Conservation (phyloP, 2,888 invertebrate genomes). For the Melieria picta region DNA sequence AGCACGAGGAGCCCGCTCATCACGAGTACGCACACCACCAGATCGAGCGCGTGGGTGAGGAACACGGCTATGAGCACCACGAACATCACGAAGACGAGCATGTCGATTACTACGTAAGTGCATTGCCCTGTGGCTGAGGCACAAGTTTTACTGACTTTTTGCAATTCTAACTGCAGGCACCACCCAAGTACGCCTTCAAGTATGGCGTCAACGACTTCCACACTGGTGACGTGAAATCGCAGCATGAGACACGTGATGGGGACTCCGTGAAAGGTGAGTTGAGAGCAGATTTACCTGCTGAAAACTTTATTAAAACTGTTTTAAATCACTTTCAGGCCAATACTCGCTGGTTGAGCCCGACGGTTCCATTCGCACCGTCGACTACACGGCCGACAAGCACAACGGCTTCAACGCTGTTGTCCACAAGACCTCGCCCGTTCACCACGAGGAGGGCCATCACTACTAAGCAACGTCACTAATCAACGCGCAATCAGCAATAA, state of each 20-base stretch:
- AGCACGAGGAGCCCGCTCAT: conserved; percentile 51
- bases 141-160: neutral
- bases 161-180: conserved; percentile 67
- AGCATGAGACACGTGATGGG: conserved; percentile 73
- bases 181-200: conserved; percentile 71
- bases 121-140: neutral
- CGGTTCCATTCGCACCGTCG: conserved; percentile 75
- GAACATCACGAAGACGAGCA: conserved; percentile 67
- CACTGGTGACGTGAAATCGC: conserved; percentile 73
- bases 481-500: conserved; percentile 37
- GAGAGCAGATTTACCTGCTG: neutral
- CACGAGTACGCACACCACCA: conserved; percentile 59
- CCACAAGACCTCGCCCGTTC: conserved; percentile 65
- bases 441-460: conserved; percentile 55
- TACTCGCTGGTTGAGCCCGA: conserved; percentile 78
- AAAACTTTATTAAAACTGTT: conserved; percentile 13
- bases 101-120: conserved; percentile 74
- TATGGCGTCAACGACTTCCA: conserved; percentile 70
- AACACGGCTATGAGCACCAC: conserved; percentile 58
- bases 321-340: conserved; percentile 61
- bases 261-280: conserved; percentile 72
- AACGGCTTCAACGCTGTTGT: conserved; percentile 67
- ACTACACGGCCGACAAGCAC: conserved; percentile 66
- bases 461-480: conserved; percentile 48
- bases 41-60: conserved; percentile 59